Percentiles rank a stretch among this genome's conserved stretches.
phyloP scores from a whole-genome alignment of 2,113 vertebrate genomes.

The Hoplias malabaricus region DNA sequence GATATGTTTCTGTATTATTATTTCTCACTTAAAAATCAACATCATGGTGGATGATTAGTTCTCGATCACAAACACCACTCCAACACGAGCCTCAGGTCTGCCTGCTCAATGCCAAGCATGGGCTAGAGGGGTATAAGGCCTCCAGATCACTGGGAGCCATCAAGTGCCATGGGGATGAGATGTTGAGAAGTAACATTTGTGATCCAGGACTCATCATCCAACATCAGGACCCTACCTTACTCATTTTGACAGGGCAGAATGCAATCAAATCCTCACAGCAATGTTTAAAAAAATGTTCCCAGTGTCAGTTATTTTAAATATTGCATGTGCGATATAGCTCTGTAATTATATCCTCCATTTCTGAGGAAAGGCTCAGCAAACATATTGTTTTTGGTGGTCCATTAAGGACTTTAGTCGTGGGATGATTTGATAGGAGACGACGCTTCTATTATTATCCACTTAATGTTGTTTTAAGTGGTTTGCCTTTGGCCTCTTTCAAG shows the following conservation, averaged over 20 bases:
- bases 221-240: neutral
- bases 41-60: too few species aligned
- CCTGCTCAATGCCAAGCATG: too few species aligned
- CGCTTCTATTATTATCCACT: conserved; percentile 68
- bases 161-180: neutral
- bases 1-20: too few species aligned
- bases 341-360: neutral
- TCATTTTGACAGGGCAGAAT: too few species aligned
- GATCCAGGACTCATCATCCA: too few species aligned
- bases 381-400: conserved; percentile 1
- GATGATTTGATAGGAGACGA: conserved; percentile 46
- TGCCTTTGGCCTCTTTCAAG: conserved; percentile 63
- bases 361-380: too few species aligned
- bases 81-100: too few species aligned
- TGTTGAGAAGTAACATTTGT: neutral
- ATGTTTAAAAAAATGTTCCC: neutral
- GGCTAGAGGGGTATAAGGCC: too few species aligned
- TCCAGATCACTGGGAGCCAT: neutral
- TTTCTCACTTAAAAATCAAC: too few species aligned
- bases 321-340: too few species aligned
- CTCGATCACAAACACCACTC: too few species aligned
- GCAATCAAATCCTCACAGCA: neutral
- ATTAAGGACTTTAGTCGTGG: conserved; percentile 46
- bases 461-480: conserved; percentile 62
- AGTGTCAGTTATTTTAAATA: too few species aligned